Base-by-base conservation (phyloP, 1,140 invertebrate genomes). In the Sitobion miscanthi region DNA sequence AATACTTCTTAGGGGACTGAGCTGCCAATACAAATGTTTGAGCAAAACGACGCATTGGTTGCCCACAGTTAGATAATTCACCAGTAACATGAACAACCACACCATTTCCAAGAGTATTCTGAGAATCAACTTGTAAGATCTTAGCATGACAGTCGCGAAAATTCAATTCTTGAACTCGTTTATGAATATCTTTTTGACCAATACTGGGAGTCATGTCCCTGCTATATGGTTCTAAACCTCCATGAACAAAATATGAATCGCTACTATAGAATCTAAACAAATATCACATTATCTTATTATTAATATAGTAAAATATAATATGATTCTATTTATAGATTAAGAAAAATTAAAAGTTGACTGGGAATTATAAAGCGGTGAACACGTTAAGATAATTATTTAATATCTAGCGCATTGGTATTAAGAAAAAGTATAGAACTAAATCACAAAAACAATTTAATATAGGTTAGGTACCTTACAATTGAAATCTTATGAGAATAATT, bases 41-140 rank as follows among this genome's bases (percentile, higher is more conserved):
- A 94, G 99, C 99, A 95, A 99, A 99, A 30, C 98, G 97, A 54
- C 99, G 96, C 98, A 99, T 99, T 38, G 98, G 99, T 94, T 98
- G 97, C 6, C 98, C 98, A 95, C 98, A 98, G 95, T 99, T 99
- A 38, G 98, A 99, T 93, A 99, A 95, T 95, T 99, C 99, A 83
- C 99, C 99, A 91, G 98, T 98, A 23, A 99, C 98, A 96, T 99
- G 99, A 94, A 99, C 98, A 88, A 99, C 98, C 94, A 99, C 98
- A 94, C 98, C 98, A 96, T 98, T 97, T 93, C 97, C 98, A 89
- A 99, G 96, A 62, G 99, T 99, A 17, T 98, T 97, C 95, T 99
- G 98, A 94, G 97, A 97, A 95, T 98, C 98, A 21, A 98, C 97
- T 96, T 99, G 98, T 94, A 97, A 97, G 94, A 99, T 99, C 96